These are phyloP conservation scores for Anabacerthia variegaticeps DNA, from an alignment of 2,797 vertebrate genomes.

Conservation along the genomic window DNA sequence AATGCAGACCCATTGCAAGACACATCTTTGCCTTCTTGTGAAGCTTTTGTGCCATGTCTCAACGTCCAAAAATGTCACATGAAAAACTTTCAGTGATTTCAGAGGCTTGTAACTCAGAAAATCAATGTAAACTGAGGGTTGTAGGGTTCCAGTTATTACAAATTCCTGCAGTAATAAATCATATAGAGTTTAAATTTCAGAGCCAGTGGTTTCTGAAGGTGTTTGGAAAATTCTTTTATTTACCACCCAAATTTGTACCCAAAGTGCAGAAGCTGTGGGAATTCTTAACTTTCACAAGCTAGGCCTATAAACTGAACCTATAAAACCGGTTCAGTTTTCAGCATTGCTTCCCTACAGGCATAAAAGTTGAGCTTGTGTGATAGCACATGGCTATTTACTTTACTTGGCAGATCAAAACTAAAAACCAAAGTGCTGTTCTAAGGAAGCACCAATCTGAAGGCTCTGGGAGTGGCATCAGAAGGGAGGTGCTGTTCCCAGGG, in stretches of 20 bases:
- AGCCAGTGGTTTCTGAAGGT: neutral
- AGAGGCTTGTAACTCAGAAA: neutral
- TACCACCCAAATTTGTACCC: neutral
- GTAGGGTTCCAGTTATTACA: neutral
- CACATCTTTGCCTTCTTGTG: neutral
- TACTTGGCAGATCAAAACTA: neutral
- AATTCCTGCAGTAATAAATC: neutral
- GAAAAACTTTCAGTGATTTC: neutral
- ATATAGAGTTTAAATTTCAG: neutral
- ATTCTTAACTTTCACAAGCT: neutral
- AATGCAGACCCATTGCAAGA: accelerated
- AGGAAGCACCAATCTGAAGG: neutral
- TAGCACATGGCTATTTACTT: neutral
- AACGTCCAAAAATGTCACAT: neutral
- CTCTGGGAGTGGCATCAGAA: neutral
- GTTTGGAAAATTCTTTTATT: neutral
- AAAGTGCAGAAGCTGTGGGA: neutral
- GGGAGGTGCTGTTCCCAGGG: neutral
- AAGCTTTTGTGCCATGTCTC: neutral
- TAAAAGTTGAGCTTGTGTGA: neutral
- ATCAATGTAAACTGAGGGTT: neutral
- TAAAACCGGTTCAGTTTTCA: neutral
- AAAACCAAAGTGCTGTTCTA: neutral
- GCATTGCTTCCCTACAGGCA: neutral
- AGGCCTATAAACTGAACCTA: neutral